A percentile compares a stretch with the other conserved stretches of the same genome.
Evolutionary conservation across 2,113 vertebrate genomes (phyloP).

Genomic region (Pica pica): DNA sequence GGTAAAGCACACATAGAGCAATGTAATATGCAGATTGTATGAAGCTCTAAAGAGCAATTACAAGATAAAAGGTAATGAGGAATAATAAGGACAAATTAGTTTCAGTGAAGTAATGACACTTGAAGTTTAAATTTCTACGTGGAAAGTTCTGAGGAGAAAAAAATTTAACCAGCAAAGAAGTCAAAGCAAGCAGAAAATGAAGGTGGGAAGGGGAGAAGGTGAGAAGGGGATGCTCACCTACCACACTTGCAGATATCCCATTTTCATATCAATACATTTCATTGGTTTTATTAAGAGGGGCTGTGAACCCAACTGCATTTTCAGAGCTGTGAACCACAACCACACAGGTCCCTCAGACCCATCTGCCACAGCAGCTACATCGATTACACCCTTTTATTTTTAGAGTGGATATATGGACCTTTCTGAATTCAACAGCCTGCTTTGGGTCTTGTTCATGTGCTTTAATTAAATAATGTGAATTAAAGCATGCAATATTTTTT

Average conservation of each 20-base stretch:
- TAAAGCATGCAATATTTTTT: not conserved
- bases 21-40: constrained; percentile 37
- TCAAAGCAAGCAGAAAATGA: not conserved
- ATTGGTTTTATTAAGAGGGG: not conserved
- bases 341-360: not conserved
- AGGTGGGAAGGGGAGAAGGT: not conserved
- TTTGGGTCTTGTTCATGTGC: not conserved
- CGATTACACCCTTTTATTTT: not conserved
- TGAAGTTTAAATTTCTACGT: constrained; percentile 32
- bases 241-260: not conserved
- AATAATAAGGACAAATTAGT: constrained; percentile 67
- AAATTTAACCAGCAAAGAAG: not conserved
- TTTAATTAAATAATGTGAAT: not conserved
- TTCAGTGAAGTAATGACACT: constrained; percentile 50
- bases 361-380: not conserved
- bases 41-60: constrained; percentile 62
- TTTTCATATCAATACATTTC: not conserved
- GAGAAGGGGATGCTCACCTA: not conserved
- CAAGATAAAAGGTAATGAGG: constrained; percentile 60
- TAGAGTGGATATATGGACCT: not conserved
- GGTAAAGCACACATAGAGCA: constrained; percentile 24
- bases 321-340: not conserved
- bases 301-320: not conserved
- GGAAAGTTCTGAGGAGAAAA: not conserved
- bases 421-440: not conserved